Evolutionary conservation across 2,797 vertebrate genomes (phyloP).

Genomic region (Squalus acanthias): DNA sequence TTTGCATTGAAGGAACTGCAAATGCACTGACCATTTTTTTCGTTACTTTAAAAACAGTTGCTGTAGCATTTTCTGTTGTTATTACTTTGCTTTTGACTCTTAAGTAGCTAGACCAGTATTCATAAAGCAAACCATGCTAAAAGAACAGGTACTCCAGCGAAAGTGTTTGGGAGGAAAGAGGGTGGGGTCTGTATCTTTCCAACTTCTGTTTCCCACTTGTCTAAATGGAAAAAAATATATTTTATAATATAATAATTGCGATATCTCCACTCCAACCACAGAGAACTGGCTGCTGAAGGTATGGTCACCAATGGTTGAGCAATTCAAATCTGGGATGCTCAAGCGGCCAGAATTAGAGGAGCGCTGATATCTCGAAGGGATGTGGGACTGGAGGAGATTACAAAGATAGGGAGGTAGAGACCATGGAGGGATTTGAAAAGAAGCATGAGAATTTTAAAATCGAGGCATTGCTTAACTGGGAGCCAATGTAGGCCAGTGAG

Average conservation of each 20-base stretch:
- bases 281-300: neutral
- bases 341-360: too few species aligned
- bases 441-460: too few species aligned
- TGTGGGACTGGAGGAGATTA: too few species aligned
- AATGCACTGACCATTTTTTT: neutral
- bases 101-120: neutral
- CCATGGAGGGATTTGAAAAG: too few species aligned
- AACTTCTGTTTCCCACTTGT: neutral
- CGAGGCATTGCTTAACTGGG: too few species aligned
- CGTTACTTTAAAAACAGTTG: neutral
- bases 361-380: too few species aligned
- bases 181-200: neutral
- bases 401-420: too few species aligned
- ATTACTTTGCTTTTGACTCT: neutral
- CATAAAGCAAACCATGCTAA: neutral
- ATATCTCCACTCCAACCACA: neutral
- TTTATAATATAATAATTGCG: neutral
- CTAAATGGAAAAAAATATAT: neutral
- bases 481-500: too few species aligned
- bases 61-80: neutral
- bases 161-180: neutral
- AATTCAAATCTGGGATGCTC: too few species aligned
- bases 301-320: too few species aligned
- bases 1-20: neutral
- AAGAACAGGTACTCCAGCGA: neutral